These are phyloP conservation scores for Pomatostomus ruficeps DNA, from an alignment of 2,113 vertebrate species.

Conservation along the genomic window DNA sequence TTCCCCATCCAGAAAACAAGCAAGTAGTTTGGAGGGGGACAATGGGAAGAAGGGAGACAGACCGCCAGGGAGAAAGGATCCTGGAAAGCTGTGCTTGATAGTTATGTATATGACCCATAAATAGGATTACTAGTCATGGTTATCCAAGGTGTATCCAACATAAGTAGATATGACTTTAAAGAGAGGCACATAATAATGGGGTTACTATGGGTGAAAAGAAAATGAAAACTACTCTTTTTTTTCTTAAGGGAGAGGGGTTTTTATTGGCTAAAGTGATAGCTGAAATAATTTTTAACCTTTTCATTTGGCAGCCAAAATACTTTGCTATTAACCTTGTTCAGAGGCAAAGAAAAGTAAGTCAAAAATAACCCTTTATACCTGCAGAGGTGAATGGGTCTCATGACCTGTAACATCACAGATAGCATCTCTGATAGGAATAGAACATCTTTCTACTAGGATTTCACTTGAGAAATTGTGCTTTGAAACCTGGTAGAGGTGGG, in stretches of 20 bases:
- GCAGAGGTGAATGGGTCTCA: background rate
- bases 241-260: background rate
- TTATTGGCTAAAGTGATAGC: background rate
- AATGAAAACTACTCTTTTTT: background rate
- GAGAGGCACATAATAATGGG: background rate
- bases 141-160: background rate
- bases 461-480: background rate
- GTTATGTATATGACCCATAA: background rate
- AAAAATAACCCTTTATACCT: background rate
- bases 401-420: background rate
- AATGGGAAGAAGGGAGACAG: background rate
- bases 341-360: background rate
- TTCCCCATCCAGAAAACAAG: background rate
- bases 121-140: background rate
- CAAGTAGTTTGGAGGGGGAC: accelerated
- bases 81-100: background rate
- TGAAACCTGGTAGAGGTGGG: background rate
- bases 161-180: background rate
- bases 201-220: background rate
- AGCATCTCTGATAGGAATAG: background rate
- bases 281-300: background rate
- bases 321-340: background rate
- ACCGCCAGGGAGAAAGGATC: background rate
- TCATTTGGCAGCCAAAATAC: background rate
- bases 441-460: background rate